Conservation (phyloP, 2,797 vertebrate genomes). For the Tangara arthus region DNA sequence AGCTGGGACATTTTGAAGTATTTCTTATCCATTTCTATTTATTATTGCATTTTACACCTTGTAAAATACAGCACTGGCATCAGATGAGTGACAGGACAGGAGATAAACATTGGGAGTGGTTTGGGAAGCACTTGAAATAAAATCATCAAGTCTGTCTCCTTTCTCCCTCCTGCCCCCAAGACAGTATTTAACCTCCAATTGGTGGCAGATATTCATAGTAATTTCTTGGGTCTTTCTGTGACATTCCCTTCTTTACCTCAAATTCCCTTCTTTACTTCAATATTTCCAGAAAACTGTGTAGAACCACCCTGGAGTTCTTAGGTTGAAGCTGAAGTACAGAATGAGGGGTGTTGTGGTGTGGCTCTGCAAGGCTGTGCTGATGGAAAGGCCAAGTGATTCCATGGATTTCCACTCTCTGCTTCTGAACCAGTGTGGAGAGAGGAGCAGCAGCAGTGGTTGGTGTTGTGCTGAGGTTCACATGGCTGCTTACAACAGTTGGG, state of each 20-base stretch:
- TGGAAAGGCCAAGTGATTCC: not conserved
- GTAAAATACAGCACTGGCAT: not conserved
- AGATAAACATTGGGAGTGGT: not conserved
- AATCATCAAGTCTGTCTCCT: not conserved
- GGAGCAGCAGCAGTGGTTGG: not conserved
- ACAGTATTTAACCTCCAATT: not conserved
- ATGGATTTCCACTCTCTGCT: not conserved
- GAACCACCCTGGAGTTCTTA: not conserved
- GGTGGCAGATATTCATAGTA: not conserved
- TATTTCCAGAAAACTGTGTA: not conserved
- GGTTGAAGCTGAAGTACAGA: not conserved
- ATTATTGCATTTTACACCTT: not conserved
- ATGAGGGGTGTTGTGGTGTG: rapidly evolving
- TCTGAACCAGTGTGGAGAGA: not conserved
- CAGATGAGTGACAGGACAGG: not conserved
- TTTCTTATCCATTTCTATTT: not conserved
- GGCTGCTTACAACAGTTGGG: not conserved
- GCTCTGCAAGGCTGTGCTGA: not conserved
- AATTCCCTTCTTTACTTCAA: not conserved
- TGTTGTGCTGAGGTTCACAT: not conserved
- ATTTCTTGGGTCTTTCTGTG: not conserved
- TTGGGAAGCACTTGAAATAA: not conserved
- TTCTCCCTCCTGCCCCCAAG: not conserved
- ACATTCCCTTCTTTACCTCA: not conserved
- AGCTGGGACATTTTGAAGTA: not conserved